Evolutionary conservation across 2,113 vertebrate species (phyloP), one percentile per base, ranked within the genome.

Genomic region (Lagopus leucura): DNA sequence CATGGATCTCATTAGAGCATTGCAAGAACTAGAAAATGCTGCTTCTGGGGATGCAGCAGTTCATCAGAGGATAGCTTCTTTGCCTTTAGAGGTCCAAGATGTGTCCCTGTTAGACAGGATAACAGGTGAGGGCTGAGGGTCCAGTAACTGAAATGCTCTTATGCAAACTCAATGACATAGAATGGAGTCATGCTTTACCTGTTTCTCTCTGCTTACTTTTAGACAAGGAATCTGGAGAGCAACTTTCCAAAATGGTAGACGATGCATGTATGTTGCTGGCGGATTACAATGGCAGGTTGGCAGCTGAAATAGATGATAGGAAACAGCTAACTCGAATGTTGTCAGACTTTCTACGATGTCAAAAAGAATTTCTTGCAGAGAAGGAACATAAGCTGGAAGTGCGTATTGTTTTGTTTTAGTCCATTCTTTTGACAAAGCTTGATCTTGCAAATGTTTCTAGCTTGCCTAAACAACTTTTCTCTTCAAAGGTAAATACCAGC

Each of bases 351-450:
- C 98, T 99, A 94, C 99, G 99, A 91, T 99, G 98, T 97, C 99
- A 99, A 97, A 99, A 99, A 98, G 99, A 99, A 89, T 98, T 99
- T 92, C 97, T 99, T 97, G 98, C 97, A 97, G 98, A 99, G 98
- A 99, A 99, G 91, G 99, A 99, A 86, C 99, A 99, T 98, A 99
- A 99, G 97, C 98, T 99, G 94, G 99, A 99, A 99, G 99, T 99
- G 98, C 98, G 99, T 99, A 99, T 97, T 96, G 25, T 94, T 97
- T 97, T 96, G 63, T 89, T 97, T 97, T 97, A 95, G 97, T 97
- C 88, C 38, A 92, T 91, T 97, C 86, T 89, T 89, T 94, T 73
- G 42, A 91, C 96, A 71, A 90, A 93, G 22, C 47, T 88, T 94
- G 79, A 90, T 96, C 92, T 92, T 97, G 96, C 64, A 60, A 93